These are phyloP conservation scores for Sternarchorhynchus goeldii DNA, from an alignment of 2,797 vertebrate genomes.

Conservation along the genomic window DNA sequence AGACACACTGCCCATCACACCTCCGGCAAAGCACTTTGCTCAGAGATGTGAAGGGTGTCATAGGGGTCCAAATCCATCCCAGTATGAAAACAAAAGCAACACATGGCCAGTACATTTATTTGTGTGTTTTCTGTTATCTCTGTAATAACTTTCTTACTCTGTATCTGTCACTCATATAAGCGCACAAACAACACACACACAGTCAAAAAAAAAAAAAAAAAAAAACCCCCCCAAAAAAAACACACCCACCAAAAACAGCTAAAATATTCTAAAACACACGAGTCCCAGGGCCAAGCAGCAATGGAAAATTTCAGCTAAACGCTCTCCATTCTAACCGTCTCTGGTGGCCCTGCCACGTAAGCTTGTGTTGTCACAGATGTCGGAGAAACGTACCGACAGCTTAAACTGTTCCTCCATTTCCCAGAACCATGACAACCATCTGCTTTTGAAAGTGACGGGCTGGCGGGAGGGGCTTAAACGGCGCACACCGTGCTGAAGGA, in stretches of 20 bases:
- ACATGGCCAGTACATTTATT: no score
- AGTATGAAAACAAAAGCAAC: no score
- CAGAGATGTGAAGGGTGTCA: conserved; percentile 38
- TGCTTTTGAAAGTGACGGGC: conserved; percentile 8
- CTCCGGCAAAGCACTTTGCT: conserved; percentile 34
- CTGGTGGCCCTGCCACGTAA: conserved; percentile 41
- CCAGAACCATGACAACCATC: conserved; percentile 4
- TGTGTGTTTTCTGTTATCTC: no score
- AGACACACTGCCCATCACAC: conserved; percentile 46
- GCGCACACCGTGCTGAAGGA: conserved; percentile 9
- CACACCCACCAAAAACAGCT: not conserved
- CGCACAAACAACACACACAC: no score
- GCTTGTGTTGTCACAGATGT: not conserved
- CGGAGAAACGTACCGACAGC: not conserved
- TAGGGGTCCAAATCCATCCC: conserved; percentile 17
- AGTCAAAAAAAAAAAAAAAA: no score
- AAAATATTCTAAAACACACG: not conserved
- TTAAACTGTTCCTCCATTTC: conserved; percentile 21
- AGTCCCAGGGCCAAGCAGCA: not conserved
- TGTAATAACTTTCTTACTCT: no score
- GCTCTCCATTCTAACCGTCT: conserved; percentile 13
- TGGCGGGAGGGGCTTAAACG: conserved; percentile 24
- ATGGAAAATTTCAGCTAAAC: conserved; percentile 35
- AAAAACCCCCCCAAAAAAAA: no score
- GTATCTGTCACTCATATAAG: no score